Conservation (phyloP, 2,797 vertebrate genomes). For the Malacoctenus gilli region DNA sequence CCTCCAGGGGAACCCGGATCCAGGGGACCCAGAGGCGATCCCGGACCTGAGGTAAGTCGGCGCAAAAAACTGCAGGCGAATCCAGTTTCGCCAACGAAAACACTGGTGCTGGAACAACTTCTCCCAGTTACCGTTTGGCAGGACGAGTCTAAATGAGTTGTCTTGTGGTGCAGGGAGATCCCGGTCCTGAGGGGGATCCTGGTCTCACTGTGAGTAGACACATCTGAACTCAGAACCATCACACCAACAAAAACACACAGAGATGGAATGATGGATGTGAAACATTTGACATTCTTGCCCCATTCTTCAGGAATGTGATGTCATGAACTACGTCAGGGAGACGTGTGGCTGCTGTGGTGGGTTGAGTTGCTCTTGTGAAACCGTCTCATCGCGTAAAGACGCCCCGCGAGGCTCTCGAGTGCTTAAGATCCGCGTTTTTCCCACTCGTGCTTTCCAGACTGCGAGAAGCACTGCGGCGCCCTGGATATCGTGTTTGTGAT, state of each 20-base stretch:
- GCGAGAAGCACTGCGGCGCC: slow-evolving; percentile 93
- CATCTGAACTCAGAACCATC: slow-evolving; percentile 1
- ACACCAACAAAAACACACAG: slow-evolving; percentile 1
- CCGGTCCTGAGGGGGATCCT: slow-evolving; percentile 90
- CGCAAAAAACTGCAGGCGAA: not conserved
- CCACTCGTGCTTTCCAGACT: slow-evolving; percentile 86
- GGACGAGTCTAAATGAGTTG: slow-evolving; percentile 15
- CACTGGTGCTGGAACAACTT: no score
- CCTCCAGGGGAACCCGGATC: slow-evolving; percentile 73
- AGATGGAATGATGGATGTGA: not conserved
- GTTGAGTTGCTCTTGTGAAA: slow-evolving; percentile 37
- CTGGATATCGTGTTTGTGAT: slow-evolving; percentile 99
- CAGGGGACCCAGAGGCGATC: slow-evolving; percentile 71
- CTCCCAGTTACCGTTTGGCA: no score
- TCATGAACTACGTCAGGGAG: slow-evolving; percentile 97
- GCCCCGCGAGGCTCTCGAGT: not conserved
- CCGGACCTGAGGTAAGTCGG: slow-evolving; percentile 73
- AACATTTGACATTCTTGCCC: slow-evolving; percentile 2
- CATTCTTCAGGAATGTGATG: slow-evolving; percentile 89
- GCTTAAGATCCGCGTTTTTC: slow-evolving; percentile 28
- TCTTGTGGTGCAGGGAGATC: slow-evolving; percentile 83
- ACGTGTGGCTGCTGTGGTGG: slow-evolving; percentile 97
- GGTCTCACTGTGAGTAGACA: slow-evolving; percentile 90
- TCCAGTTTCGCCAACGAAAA: no score
- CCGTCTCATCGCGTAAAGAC: not conserved